These are phyloP conservation scores for Pterophyllum scalare DNA, from an alignment of 2,113 vertebrate species.

Conservation along the genomic window DNA sequence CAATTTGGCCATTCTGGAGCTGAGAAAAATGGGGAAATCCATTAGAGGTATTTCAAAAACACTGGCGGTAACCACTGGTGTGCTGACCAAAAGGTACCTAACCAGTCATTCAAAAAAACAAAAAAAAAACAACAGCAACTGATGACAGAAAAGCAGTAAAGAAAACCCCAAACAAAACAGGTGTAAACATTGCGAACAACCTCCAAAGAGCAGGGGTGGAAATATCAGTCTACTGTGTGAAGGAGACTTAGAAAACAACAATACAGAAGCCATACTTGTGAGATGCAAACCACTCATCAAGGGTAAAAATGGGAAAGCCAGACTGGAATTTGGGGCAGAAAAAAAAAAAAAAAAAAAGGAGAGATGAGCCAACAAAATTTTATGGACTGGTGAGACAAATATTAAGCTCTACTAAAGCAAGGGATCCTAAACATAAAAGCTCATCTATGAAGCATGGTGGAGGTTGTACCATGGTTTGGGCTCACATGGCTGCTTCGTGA, in stretches of 20 bases:
- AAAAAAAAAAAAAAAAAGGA: no score
- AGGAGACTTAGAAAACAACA: not conserved
- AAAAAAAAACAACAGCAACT: not conserved
- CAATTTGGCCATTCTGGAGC: not conserved
- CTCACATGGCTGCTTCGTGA: not conserved
- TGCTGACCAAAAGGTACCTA: no score
- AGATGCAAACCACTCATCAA: not conserved
- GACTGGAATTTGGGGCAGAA: not conserved
- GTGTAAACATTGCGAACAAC: not conserved
- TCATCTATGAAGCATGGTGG: not conserved
- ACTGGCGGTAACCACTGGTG: no score
- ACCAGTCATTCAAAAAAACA: accelerated
- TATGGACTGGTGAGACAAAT: not conserved
- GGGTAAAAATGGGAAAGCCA: not conserved
- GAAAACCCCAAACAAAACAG: no score
- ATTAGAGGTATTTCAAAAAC: no score
- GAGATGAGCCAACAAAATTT: not conserved
- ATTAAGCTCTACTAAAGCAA: not conserved
- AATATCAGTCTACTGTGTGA: not conserved
- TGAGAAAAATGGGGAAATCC: not conserved
- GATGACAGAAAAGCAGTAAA: not conserved
- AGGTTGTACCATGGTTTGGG: not conserved
- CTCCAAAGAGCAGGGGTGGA: not conserved
- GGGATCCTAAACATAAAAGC: not conserved
- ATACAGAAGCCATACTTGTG: no score